Evolutionary conservation across 2,113 vertebrate species (phyloP).

Genomic region (Siniperca knerii): DNA sequence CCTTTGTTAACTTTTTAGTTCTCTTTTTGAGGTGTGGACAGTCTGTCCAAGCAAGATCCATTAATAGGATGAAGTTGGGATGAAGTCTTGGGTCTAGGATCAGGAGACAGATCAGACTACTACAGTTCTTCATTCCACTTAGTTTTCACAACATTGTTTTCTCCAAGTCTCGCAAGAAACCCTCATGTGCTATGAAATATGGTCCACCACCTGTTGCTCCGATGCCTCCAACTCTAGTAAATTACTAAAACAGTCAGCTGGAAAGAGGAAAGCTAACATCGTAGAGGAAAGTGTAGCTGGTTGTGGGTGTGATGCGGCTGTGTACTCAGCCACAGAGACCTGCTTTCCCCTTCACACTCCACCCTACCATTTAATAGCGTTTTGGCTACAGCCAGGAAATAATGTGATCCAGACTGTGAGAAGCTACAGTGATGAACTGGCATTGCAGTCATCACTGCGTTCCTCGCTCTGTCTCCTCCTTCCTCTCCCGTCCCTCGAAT

Average conservation of each 20-base stretch:
- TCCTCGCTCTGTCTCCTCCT: constrained; percentile 14
- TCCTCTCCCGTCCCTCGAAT: constrained; percentile 20
- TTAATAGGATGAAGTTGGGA: not conserved
- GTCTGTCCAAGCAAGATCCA: not conserved
- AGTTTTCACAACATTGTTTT: constrained; percentile 5
- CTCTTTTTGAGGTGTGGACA: not conserved
- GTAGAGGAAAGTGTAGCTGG: constrained; percentile 21
- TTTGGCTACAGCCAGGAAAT: constrained; percentile 41
- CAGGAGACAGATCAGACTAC: not conserved
- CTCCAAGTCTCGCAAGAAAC: not conserved
- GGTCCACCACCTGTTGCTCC: constrained; percentile 21
- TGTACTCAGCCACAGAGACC: constrained; percentile 24
- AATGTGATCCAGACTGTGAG: constrained; percentile 27
- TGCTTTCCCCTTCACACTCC: constrained; percentile 34
- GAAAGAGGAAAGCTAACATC: not conserved
- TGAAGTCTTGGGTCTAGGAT: not conserved
- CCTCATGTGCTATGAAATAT: not conserved
- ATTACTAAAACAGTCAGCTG: constrained; percentile 14
- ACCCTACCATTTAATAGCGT: constrained; percentile 40
- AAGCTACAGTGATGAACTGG: constrained; percentile 34
- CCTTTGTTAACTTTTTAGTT: not conserved
- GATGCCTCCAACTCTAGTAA: constrained; percentile 1
- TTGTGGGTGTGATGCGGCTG: constrained; percentile 14
- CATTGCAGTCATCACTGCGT: constrained; percentile 27
- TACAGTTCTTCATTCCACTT: not conserved